Evolutionary conservation across 2,888 invertebrate species (phyloP).

Genomic region (Scaptomyza flava): DNA sequence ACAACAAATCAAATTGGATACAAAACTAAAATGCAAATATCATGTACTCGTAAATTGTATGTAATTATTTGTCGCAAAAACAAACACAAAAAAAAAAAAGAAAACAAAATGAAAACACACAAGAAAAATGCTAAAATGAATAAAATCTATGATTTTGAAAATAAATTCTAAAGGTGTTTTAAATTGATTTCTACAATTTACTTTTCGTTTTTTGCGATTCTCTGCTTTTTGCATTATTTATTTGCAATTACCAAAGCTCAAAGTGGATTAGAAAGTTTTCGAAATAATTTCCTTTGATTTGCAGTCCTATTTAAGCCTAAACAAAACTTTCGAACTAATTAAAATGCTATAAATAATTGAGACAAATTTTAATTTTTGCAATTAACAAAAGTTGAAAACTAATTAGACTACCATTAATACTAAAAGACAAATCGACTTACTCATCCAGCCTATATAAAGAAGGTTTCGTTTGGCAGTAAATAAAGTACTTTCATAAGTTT

Average conservation of each 20-base stretch:
- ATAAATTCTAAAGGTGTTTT: slow-evolving; percentile 5
- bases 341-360: slow-evolving; percentile 1
- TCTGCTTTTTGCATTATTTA: background rate
- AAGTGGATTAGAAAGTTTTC: background rate
- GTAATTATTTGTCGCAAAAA: slow-evolving; percentile 54
- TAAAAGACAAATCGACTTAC: background rate
- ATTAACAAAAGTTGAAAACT: background rate
- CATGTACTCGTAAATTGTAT: slow-evolving; percentile 57
- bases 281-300: background rate
- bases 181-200: background rate
- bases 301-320: no score
- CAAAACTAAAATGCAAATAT: slow-evolving; percentile 35
- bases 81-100: background rate
- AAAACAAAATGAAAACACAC: background rate
- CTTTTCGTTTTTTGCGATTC: no score
- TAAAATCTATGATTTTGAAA: slow-evolving; percentile 71
- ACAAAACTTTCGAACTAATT: background rate
- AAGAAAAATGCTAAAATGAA: slow-evolving; percentile 46
- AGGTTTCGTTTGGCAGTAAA: background rate
- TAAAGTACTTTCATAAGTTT: background rate
- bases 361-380: background rate
- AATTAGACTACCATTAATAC: background rate
- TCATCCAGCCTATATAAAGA: background rate
- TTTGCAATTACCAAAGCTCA: background rate
- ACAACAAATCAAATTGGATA: slow-evolving; percentile 50